These are phyloP conservation scores for Pissodes strobi DNA, from an alignment of 1,140 invertebrate genomes.

Conservation along the genomic window DNA sequence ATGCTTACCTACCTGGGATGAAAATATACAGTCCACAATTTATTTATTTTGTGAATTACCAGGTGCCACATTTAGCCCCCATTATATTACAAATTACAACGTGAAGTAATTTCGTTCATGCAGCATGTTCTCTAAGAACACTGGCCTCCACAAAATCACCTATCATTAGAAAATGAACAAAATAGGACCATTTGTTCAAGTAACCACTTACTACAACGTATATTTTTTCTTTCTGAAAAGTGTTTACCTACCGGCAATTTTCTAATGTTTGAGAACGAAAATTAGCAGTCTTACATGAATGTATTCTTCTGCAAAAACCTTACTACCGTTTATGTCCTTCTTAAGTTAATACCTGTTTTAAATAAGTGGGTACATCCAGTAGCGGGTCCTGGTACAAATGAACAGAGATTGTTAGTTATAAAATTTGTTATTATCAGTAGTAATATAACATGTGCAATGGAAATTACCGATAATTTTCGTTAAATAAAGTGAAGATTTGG, in stretches of 20 bases:
- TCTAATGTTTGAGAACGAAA: conserved; percentile 28
- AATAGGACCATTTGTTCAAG: not conserved
- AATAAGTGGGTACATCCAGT: conserved; percentile 24
- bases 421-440: not conserved
- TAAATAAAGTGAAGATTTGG: no score
- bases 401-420: not conserved
- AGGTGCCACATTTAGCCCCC: no score
- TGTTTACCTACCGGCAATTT: conserved; percentile 16
- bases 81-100: no score
- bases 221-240: conserved; percentile 1
- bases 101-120: no score
- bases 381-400: not conserved
- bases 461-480: no score
- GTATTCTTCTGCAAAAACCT: conserved; percentile 27
- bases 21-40: no score
- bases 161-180: not conserved
- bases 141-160: no score
- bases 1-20: no score
- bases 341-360: conserved; percentile 32
- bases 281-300: conserved; percentile 22
- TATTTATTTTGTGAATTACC: no score
- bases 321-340: conserved; percentile 32
- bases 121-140: no score
- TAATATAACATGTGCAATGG: not conserved
- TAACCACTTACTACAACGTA: not conserved